phyloP scores from a whole-genome alignment of 2,888 invertebrate species.

The Arrhopalites spinosus region DNA sequence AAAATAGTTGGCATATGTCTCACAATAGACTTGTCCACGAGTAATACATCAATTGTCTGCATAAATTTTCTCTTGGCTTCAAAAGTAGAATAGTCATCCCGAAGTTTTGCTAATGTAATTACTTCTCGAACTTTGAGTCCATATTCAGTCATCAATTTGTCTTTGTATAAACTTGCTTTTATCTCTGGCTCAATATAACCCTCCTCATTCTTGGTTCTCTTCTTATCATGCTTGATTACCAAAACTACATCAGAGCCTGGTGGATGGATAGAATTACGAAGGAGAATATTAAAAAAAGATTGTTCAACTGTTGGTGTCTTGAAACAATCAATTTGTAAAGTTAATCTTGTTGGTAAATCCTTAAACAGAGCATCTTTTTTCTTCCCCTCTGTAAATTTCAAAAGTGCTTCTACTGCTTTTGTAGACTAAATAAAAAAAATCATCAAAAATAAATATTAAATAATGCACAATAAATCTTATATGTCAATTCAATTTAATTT shows the following conservation, averaged over 20 bases:
- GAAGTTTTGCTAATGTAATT: conserved; percentile 49
- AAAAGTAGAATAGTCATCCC: conserved; percentile 49
- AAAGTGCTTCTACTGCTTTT: conserved; percentile 41
- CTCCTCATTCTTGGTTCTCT: conserved; percentile 31
- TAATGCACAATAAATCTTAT: too few relatives aligned
- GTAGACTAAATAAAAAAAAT: conserved; percentile 36
- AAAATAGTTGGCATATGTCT: conserved; percentile 47
- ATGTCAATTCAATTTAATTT: too few relatives aligned
- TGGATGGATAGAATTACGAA: conserved; percentile 47
- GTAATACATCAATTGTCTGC: conserved; percentile 48
- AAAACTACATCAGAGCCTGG: conserved; percentile 47
- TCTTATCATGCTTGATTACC: conserved; percentile 47
- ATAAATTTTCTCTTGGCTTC: conserved; percentile 51
- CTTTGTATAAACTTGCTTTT: conserved; percentile 46
- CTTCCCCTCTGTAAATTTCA: conserved; percentile 38
- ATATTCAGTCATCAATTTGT: conserved; percentile 37
- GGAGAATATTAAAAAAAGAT: conserved; percentile 49
- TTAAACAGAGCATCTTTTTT: conserved; percentile 47
- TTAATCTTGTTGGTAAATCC: conserved; percentile 43
- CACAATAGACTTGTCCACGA: conserved; percentile 45
- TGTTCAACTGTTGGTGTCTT: conserved; percentile 46
- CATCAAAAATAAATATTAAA: too few relatives aligned
- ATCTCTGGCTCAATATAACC: conserved; percentile 47
- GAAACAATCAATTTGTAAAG: conserved; percentile 47
- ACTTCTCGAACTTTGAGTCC: conserved; percentile 51